phyloP scores from a whole-genome alignment of 2,113 vertebrate genomes.

The Bos indicus region DNA sequence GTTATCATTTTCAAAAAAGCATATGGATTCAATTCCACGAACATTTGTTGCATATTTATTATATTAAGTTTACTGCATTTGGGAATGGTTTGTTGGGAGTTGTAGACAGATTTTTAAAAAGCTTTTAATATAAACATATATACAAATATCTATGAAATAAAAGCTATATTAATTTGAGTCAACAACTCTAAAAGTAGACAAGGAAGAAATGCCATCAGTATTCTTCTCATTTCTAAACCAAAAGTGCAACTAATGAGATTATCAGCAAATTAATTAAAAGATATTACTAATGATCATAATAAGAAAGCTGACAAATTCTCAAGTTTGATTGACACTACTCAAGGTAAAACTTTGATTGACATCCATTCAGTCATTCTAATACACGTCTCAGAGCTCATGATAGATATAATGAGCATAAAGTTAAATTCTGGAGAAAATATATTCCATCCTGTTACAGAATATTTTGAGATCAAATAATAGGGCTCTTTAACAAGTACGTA shows the following conservation, averaged over 20 bases:
- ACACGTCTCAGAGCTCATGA: background rate
- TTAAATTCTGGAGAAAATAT: constrained; percentile 39
- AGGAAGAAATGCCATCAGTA: background rate
- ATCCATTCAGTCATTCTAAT: background rate
- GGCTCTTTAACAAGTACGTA: constrained; percentile 30
- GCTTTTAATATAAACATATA: background rate
- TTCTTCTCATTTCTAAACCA: constrained; percentile 26
- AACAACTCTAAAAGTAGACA: constrained; percentile 9
- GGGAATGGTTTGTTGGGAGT: background rate
- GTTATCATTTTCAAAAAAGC: background rate
- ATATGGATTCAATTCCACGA: background rate
- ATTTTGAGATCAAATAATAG: constrained; percentile 54
- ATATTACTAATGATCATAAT: constrained; percentile 7
- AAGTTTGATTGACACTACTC: background rate
- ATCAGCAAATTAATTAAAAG: constrained; percentile 35
- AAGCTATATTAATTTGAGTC: background rate
- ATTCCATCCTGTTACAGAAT: constrained; percentile 29
- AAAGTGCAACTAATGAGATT: constrained; percentile 2
- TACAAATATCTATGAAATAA: background rate
- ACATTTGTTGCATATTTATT: background rate
- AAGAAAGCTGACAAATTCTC: background rate
- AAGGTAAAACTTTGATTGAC: constrained; percentile 21
- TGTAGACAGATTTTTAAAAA: background rate
- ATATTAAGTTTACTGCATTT: background rate
- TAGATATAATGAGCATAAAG: constrained; percentile 3